Base-by-base conservation (phyloP, 2,797 vertebrate species). In the Anniella stebbinsi region DNA sequence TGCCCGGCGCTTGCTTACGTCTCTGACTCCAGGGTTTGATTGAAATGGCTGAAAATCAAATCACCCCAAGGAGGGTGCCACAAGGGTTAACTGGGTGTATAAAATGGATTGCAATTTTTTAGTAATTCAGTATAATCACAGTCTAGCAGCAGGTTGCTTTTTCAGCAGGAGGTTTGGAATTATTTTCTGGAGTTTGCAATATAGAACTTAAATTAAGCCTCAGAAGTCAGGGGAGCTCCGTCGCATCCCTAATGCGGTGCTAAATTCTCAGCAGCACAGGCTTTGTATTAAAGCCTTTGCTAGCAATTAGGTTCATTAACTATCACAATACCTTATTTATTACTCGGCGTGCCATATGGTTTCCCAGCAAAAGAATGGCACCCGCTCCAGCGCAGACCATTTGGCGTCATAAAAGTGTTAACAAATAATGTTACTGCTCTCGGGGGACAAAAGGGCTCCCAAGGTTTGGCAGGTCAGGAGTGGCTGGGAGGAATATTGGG, bases 151-250 rank as follows among this genome's bases (percentile, higher is more conserved):
- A 98, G 97, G 97, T 97, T 98, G 97, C 97, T 97, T 97, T 97
- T 98, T 96, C 97, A 97, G 97, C 97, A 98, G 97, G 97, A 98
- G 97, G 97, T 98, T 97, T 96, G 97, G 97, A 98, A 98, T 98
- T 98, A 98, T 98, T 98, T 98, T 98, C 97, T 97, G 96, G 97
- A 97, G 97, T 98, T 98, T 98, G 97, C 97, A 98, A 98, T 98
- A 98, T 97, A 98, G 97, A 98, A 98, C 97, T 98, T 98, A 98
- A 98, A 98, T 98, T 98, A 98, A 98, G 97, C 97, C 97, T 98
- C 97, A 98, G 97, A 98, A 98, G 97, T 98, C 97, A 97, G 97
- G 96, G 97, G 97, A 97, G 96, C 97, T 96, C 97, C 92, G 90
- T 97, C 95, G 97, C 97, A 97, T 98, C 97, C 96, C 97, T 97